phyloP scores from a whole-genome alignment of 2,113 vertebrate species.

The Montifringilla adamsi region DNA sequence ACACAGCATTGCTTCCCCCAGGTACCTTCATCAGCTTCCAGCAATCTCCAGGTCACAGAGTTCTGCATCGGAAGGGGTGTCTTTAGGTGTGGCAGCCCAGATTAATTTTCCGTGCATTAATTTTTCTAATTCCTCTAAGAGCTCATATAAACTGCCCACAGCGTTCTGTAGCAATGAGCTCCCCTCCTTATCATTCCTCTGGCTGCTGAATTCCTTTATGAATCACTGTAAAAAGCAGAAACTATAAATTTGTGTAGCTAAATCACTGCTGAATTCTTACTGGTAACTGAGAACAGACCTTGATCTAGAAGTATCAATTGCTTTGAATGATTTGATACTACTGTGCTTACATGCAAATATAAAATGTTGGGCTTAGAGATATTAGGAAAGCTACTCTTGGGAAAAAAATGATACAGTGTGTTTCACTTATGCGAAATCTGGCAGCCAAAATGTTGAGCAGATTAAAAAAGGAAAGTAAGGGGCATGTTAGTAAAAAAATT shows the following conservation, averaged over 20 bases:
- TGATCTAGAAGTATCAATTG: not conserved
- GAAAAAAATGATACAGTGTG: not conserved
- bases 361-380: not conserved
- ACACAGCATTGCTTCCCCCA: not conserved
- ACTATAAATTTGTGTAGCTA: not conserved
- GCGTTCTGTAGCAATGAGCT: not conserved
- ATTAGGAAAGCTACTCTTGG: not conserved
- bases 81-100: not conserved
- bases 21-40: not conserved
- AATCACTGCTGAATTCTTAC: not conserved
- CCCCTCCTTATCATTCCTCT: not conserved
- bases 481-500: not conserved
- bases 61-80: not conserved
- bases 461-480: constrained; percentile 11
- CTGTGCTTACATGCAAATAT: not conserved
- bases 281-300: not conserved
- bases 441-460: not conserved
- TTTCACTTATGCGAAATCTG: not conserved
- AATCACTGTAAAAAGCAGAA: not conserved
- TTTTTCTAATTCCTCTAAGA: not conserved
- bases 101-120: not conserved
- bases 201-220: not conserved
- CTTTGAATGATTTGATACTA: not conserved
- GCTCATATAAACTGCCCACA: not conserved
- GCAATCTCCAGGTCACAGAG: not conserved